Conservation (phyloP, 1,140 invertebrate species). For the Galleria mellonella region DNA sequence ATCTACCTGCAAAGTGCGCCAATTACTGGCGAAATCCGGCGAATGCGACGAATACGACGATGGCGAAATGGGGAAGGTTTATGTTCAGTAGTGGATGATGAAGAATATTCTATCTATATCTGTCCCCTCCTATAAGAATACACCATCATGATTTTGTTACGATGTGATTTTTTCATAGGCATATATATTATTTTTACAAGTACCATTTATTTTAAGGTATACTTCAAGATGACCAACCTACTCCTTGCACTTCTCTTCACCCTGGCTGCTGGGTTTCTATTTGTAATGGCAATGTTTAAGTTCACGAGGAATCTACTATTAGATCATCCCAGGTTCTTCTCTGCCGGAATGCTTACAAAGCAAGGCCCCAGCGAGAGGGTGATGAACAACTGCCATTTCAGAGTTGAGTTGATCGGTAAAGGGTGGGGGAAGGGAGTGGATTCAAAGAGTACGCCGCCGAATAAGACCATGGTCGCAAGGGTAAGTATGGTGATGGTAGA, state of each 20-base stretch:
- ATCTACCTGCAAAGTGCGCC: no score
- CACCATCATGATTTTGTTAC: no score
- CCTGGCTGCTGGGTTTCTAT: conserved; percentile 78
- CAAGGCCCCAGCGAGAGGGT: conserved; percentile 79
- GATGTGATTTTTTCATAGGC: no score
- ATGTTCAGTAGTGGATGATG: no score
- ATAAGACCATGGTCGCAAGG: conserved; percentile 81
- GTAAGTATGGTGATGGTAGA: no score
- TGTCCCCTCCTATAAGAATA: no score
- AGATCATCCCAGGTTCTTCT: conserved; percentile 64
- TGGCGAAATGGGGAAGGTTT: no score
- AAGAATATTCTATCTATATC: no score
- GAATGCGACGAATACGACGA: no score
- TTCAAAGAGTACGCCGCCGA: conserved; percentile 76
- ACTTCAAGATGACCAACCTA: conserved; percentile 74
- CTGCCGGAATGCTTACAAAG: conserved; percentile 77
- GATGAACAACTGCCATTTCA: conserved; percentile 79
- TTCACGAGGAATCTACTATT: conserved; percentile 80
- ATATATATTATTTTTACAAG: no score
- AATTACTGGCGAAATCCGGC: no score
- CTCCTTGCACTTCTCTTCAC: conserved; percentile 65
- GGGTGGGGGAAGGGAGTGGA: conserved; percentile 86
- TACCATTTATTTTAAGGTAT: conserved; percentile 46
- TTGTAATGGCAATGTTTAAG: conserved; percentile 78
- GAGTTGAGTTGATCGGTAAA: conserved; percentile 81